A percentile compares a stretch with the other conserved stretches of the same genome.
Evolutionary conservation across 2,797 vertebrate genomes (phyloP).

Genomic region (Benthosema pterotum): DNA sequence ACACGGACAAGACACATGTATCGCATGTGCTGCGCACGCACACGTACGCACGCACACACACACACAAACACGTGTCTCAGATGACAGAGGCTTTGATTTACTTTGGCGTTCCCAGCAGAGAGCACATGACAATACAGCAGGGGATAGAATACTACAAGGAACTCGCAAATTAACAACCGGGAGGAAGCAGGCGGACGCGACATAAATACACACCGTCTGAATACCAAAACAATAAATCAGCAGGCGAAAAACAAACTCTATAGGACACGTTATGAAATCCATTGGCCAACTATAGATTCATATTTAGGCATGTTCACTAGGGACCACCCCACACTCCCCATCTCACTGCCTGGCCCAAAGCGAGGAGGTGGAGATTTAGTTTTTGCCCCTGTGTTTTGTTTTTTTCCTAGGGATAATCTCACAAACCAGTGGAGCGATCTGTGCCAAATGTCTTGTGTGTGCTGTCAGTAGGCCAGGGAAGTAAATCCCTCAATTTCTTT

Average conservation of each 20-base stretch:
- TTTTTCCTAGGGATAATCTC: too few relatives aligned
- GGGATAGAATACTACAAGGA: conserved; percentile 31
- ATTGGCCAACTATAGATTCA: conserved; percentile 45
- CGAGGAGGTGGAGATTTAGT: too few relatives aligned
- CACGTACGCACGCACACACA: background rate
- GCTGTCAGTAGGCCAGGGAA: too few relatives aligned
- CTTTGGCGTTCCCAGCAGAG: conserved; percentile 42
- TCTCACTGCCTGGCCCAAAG: too few relatives aligned
- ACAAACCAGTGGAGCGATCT: too few relatives aligned
- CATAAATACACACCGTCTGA: conserved; percentile 39
- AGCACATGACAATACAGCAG: conserved; percentile 30
- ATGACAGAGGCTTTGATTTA: conserved; percentile 47
- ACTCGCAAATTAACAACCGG: conserved; percentile 57
- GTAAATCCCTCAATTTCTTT: too few relatives aligned
- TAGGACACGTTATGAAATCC: conserved; percentile 37
- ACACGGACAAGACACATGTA: conserved; percentile 6
- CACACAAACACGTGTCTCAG: conserved; percentile 9
- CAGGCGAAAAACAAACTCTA: conserved; percentile 29
- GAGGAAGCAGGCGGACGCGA: conserved; percentile 32
- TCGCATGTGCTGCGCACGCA: conserved; percentile 1
- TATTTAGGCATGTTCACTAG: conserved; percentile 30
- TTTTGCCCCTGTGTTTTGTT: too few relatives aligned
- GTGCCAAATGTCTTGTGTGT: too few relatives aligned
- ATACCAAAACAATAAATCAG: conserved; percentile 53
- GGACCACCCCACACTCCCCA: conserved; percentile 39